Base-by-base conservation (phyloP, 1,140 invertebrate species). In the Nomia melanderi region DNA sequence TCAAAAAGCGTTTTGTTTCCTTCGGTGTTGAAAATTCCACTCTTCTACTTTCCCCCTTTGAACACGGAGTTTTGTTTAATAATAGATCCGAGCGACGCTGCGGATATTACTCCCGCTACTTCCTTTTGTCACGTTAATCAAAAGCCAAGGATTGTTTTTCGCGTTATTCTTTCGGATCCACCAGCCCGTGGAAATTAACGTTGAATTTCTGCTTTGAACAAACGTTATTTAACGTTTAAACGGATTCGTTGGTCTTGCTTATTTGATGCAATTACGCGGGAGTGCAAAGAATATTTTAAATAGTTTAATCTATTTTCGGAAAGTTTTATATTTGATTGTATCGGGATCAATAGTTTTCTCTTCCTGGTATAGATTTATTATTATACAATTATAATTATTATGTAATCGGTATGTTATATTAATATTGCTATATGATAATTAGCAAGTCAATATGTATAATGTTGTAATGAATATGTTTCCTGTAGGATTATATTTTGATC, bases 201-300 rank as follows among this genome's bases (percentile, higher is more conserved):
- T 65, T 41, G 53, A 66, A 56, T 33, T 66, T 14, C 54, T 2
- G 20, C 27, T 4, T 4, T 29, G 6, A 20, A 12, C 47, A 2
- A 56, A 44, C 25, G 62, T 44, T 44, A 33, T 66, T 44, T 57
- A 57, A 75, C 33, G 27, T 65, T 74, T 65, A 44, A 31, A 36
- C 25, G 27, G 14, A 29, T 73, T 39, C 50, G 11, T 8, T 27
- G 8, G 14, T 11, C 23, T 14, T 25, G 1, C 11, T 33, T 41
- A 31, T 36, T 33, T 29, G 23, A n/a, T 20, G 29, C 12, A 12
- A 54, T 25, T 41, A 31, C 47, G 63, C 27, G 12, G 1, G 29
- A 4, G 0, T 0, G 47, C 0, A 17, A 44, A 14, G 25, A 5
- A 31, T 25, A 23, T 14, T 59, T 25, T n/a, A 1, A 54, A 53